Evolutionary conservation across 2,113 vertebrate species (phyloP).

Genomic region (Suricata suricatta): DNA sequence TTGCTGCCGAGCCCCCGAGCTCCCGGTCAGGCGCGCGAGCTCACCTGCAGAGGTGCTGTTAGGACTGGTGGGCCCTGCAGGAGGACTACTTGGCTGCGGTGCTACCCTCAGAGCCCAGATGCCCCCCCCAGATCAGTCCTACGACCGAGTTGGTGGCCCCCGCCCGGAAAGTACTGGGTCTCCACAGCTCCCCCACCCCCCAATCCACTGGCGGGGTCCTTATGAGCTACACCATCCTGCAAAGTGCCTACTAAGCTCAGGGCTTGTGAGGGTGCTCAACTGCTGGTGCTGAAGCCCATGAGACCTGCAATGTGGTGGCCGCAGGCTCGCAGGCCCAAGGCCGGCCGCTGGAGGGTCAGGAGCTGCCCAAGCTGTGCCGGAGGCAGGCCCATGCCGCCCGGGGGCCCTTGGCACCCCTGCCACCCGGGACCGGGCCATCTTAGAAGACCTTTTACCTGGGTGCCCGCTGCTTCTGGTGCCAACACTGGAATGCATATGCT

Average conservation of each 20-base stretch:
- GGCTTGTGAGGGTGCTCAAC: neutral
- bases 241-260: constrained; percentile 87
- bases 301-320: neutral
- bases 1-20: constrained; percentile 92
- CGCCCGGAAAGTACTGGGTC: constrained; percentile 91
- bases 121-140: constrained; percentile 93
- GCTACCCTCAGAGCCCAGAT: constrained; percentile 89
- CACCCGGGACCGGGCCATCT: neutral
- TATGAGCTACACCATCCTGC: constrained; percentile 95
- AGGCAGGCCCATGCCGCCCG: neutral
- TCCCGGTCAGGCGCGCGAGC: constrained; percentile 95
- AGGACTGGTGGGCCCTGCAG: constrained; percentile 91
- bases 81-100: constrained; percentile 88
- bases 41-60: constrained; percentile 93
- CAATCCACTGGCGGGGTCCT: constrained; percentile 90
- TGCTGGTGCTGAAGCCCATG: neutral
- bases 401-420: neutral
- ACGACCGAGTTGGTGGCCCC: constrained; percentile 82
- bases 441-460: constrained; percentile 48
- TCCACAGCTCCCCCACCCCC: neutral
- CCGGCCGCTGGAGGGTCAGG: constrained; percentile 68
- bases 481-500: constrained; percentile 87
- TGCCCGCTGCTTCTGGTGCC: neutral
- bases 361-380: constrained; percentile 80
- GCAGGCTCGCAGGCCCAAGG: constrained; percentile 22